phyloP scores from a whole-genome alignment of 2,888 invertebrate species.

The Dyspetes luteomarginatus region DNA sequence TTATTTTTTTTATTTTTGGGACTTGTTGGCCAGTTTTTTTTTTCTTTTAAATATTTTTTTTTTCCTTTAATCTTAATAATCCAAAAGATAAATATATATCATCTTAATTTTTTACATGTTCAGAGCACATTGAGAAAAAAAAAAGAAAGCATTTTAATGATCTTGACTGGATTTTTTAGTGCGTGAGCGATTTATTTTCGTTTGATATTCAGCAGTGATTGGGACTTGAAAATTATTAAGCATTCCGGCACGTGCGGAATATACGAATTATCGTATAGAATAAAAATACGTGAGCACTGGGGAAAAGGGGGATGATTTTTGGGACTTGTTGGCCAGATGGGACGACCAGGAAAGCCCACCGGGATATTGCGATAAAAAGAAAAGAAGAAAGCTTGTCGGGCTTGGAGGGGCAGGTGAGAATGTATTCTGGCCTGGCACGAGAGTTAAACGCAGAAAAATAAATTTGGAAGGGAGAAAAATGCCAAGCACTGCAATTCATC shows the following conservation, averaged over 20 bases:
- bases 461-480: constrained; percentile 42
- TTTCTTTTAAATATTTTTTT: too few relatives aligned
- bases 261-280: constrained; percentile 16
- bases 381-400: constrained; percentile 30
- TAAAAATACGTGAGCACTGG: constrained; percentile 8
- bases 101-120: too few relatives aligned
- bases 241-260: not conserved
- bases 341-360: constrained; percentile 38
- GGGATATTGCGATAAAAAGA: not conserved
- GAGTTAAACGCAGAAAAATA: constrained; percentile 53
- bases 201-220: not conserved
- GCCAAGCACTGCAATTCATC: constrained; percentile 18
- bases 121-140: too few relatives aligned
- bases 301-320: constrained; percentile 43
- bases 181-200: not conserved
- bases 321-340: constrained; percentile 37
- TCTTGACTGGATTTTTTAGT: too few relatives aligned
- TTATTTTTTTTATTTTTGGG: too few relatives aligned
- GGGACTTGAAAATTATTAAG: not conserved
- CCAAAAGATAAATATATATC: too few relatives aligned
- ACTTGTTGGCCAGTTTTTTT: too few relatives aligned
- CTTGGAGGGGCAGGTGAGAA: constrained; percentile 76
- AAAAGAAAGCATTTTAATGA: too few relatives aligned
- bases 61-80: too few relatives aligned
- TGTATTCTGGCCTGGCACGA: constrained; percentile 66